Evolutionary conservation across 2,113 vertebrate genomes (phyloP).

Genomic region (Ardeotis arabs): DNA sequence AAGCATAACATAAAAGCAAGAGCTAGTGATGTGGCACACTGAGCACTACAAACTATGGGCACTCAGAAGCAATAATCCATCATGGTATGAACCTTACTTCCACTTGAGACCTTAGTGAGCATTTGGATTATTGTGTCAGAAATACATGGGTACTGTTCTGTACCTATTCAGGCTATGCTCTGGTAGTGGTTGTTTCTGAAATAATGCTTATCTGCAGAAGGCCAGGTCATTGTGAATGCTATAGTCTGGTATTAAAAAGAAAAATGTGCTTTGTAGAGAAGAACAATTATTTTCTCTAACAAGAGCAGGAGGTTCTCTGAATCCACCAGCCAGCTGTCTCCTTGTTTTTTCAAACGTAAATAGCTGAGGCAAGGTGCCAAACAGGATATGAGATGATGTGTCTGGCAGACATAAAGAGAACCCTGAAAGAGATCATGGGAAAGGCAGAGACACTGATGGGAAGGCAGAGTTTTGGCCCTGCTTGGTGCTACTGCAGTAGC

Average conservation of each 20-base stretch:
- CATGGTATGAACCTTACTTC: neutral
- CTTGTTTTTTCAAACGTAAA: neutral
- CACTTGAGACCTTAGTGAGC: neutral
- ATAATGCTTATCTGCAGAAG: conserved; percentile 21
- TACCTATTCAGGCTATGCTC: neutral
- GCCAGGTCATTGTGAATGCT: conserved; percentile 32
- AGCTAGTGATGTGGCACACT: neutral
- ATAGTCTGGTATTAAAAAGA: conserved; percentile 12
- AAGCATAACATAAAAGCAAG: neutral
- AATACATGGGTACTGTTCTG: neutral
- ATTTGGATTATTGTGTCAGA: neutral
- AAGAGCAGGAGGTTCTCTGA: conserved; percentile 32
- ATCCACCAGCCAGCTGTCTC: conserved; percentile 51
- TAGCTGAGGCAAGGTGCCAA: neutral
- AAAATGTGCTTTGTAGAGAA: neutral
- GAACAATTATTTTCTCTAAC: conserved; percentile 47
- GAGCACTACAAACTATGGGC: neutral
- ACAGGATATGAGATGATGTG: neutral
- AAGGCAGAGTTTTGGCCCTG: neutral
- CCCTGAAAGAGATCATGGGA: neutral
- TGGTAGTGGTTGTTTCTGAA: neutral
- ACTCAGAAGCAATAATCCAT: neutral
- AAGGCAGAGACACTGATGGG: neutral
- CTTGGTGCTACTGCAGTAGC: neutral
- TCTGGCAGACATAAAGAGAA: neutral